These are phyloP conservation scores for Drosophila meridionalis DNA, from an alignment of 2,888 invertebrate species.

Conservation along the genomic window DNA sequence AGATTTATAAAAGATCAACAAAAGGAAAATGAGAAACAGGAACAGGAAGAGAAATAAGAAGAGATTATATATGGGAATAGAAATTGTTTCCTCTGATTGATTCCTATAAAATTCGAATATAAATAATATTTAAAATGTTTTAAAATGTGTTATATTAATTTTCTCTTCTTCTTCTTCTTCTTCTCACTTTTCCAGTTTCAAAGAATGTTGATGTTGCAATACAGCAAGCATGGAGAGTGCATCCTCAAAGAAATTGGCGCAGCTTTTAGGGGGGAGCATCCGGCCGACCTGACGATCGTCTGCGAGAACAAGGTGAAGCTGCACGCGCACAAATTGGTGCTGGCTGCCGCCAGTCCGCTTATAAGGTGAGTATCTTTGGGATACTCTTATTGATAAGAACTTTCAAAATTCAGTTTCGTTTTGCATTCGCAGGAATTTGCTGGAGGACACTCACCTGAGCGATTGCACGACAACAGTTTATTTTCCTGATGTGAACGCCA, in stretches of 20 bases:
- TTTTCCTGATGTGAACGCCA: slow-evolving; percentile 92
- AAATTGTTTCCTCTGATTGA: no score
- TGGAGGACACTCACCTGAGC: slow-evolving; percentile 89
- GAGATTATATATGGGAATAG: no score
- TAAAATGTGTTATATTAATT: no score
- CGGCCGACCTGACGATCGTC: slow-evolving; percentile 93
- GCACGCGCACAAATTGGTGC: slow-evolving; percentile 93
- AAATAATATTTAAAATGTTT: no score
- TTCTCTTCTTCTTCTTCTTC: no score
- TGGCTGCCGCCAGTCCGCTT: slow-evolving; percentile 94
- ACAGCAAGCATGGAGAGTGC: slow-evolving; percentile 97
- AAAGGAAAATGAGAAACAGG: no score
- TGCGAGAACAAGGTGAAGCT: slow-evolving; percentile 93
- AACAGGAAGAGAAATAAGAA: no score
- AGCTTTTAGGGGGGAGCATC: slow-evolving; percentile 94
- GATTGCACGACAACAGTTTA: slow-evolving; percentile 92
- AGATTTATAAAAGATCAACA: no score
- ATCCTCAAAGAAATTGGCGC: slow-evolving; percentile 95
- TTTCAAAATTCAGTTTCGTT: not conserved
- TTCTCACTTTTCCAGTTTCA: slow-evolving; percentile 78
- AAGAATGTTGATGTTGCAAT: slow-evolving; percentile 93
- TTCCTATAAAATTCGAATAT: no score
- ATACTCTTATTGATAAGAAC: no score
- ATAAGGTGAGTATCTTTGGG: slow-evolving; percentile 86
- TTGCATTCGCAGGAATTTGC: slow-evolving; percentile 86